Evolutionary conservation across 2,888 invertebrate genomes (phyloP).

Genomic region (Oligia fasciuncula): DNA sequence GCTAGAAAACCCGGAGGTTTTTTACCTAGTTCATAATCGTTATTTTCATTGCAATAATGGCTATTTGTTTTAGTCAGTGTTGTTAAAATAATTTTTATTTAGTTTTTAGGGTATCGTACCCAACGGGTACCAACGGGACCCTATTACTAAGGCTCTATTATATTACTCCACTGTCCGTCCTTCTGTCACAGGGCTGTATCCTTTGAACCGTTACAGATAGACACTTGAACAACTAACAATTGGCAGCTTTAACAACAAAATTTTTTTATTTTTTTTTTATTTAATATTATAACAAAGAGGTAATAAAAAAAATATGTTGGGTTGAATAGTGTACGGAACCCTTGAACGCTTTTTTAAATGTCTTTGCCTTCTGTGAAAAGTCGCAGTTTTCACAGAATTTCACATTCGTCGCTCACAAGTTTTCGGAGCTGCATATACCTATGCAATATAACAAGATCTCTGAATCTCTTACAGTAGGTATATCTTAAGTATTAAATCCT

Average conservation of each 20-base stretch:
- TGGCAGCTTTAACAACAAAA: no score
- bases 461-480: not conserved
- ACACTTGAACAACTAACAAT: not conserved
- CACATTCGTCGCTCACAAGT: not conserved
- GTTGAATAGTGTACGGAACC: not conserved
- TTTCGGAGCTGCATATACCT: not conserved
- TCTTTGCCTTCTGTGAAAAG: not conserved
- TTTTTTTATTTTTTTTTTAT: no score
- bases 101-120: not conserved
- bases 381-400: not conserved
- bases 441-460: not conserved
- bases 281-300: not conserved
- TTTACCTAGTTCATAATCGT: not conserved
- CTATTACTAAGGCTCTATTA: not conserved
- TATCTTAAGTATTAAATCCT: not conserved
- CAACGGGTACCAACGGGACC: not conserved
- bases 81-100: not conserved
- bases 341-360: not conserved
- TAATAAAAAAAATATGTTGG: not conserved
- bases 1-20: not conserved
- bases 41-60: not conserved
- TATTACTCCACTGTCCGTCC: not conserved
- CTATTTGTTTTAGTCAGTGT: not conserved
- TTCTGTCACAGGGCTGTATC: not conserved
- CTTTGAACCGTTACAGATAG: not conserved